These are phyloP conservation scores for Apis cerana DNA, from an alignment of 1,140 invertebrate species.

Conservation along the genomic window DNA sequence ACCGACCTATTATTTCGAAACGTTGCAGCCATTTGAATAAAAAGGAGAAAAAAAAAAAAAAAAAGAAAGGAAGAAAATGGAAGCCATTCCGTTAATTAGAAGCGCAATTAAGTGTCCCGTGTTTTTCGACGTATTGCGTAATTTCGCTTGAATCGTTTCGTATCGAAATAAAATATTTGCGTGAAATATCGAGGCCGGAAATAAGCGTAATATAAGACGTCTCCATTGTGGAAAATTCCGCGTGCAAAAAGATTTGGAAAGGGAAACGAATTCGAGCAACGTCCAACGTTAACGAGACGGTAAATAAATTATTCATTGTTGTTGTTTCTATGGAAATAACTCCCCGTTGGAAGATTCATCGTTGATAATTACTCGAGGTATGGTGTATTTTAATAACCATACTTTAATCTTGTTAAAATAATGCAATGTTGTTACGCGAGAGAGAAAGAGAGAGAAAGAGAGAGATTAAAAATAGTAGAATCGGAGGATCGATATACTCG, in stretches of 20 bases:
- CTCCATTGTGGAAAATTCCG: not conserved
- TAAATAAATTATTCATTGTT: slow-evolving; percentile 23
- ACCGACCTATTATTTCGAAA: no score
- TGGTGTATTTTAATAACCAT: not conserved
- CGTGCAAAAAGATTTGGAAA: not conserved
- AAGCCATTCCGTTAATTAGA: slow-evolving; percentile 28
- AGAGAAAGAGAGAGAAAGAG: no score
- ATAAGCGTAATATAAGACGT: not conserved
- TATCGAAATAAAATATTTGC: not conserved
- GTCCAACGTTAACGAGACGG: not conserved
- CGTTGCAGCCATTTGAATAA: not conserved
- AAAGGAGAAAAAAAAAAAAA: no score
- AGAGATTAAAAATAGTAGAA: not conserved
- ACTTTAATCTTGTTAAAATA: not conserved
- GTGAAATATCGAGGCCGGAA: not conserved
- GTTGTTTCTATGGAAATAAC: not conserved
- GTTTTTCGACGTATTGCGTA: slow-evolving; percentile 1
- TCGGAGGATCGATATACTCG: not conserved
- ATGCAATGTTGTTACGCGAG: not conserved
- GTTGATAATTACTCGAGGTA: not conserved
- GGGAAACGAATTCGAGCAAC: not conserved
- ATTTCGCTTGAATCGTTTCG: slow-evolving; percentile 8
- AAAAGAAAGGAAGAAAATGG: no score
- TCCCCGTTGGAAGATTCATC: not conserved
- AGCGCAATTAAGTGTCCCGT: slow-evolving; percentile 5